Conservation (phyloP, 2,888 invertebrate genomes). For the Hirudinaria manillensis region DNA sequence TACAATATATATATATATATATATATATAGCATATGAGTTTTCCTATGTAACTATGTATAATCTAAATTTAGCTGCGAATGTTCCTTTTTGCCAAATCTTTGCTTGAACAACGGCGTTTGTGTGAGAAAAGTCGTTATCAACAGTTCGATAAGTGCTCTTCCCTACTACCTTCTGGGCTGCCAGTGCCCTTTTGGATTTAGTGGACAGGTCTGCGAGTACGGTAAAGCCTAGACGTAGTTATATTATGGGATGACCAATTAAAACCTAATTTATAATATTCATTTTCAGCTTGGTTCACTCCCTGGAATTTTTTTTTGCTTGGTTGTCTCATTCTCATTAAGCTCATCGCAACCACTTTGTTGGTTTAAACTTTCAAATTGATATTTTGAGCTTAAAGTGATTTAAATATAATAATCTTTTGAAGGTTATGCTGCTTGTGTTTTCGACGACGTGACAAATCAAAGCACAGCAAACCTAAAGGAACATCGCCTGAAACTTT, state of each 20-base stretch:
- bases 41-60: too few relatives aligned
- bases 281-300: neutral
- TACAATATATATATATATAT: too few relatives aligned
- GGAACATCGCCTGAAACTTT: too few relatives aligned
- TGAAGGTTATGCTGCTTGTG: too few relatives aligned
- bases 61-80: constrained; percentile 18
- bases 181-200: constrained; percentile 1
- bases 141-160: neutral
- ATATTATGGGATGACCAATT: neutral
- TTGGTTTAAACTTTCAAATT: neutral
- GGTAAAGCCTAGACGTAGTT: constrained; percentile 5
- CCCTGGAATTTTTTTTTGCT: neutral
- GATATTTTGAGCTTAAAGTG: neutral
- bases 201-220: neutral
- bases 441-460: too few relatives aligned
- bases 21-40: too few relatives aligned
- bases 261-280: neutral
- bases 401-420: too few relatives aligned
- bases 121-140: neutral
- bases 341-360: neutral
- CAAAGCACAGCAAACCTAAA: too few relatives aligned
- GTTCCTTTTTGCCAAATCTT: constrained; percentile 1
- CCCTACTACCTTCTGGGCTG: neutral
- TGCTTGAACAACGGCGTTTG: constrained; percentile 16
- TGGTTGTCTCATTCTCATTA: neutral